Conservation (phyloP, 2,797 vertebrate species). For the Avahi laniger region DNA sequence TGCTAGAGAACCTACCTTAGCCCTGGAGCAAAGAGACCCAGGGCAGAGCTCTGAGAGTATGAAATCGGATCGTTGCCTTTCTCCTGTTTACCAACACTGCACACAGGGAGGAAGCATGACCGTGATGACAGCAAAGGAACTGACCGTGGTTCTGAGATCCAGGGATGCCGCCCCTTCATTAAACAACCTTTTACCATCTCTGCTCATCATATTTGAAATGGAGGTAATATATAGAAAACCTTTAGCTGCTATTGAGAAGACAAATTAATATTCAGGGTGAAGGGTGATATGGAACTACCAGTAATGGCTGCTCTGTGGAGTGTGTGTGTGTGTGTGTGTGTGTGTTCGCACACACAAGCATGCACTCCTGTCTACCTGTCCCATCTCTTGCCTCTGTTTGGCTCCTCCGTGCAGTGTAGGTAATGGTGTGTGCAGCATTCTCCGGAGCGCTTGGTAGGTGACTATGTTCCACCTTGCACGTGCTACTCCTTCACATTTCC, state of each 20-base stretch:
- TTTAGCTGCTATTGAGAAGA: not conserved
- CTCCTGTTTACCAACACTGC: not conserved
- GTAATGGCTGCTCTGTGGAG: not conserved
- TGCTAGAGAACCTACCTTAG: not conserved
- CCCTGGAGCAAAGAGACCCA: not conserved
- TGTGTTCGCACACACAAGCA: fast-evolving
- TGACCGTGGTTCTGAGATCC: not conserved
- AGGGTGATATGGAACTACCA: not conserved
- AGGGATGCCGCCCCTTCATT: not conserved
- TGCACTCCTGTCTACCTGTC: not conserved
- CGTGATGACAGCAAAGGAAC: fast-evolving
- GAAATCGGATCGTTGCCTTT: fast-evolving
- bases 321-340: fast-evolving
- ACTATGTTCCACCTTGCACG: slow-evolving; percentile 61
- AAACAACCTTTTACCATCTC: not conserved
- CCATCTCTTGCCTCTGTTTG: not conserved
- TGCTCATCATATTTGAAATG: not conserved
- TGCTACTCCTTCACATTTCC: slow-evolving; percentile 71
- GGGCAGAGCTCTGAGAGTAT: not conserved
- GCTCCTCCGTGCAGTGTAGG: slow-evolving; percentile 59
- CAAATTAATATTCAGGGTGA: not conserved
- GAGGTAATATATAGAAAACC: not conserved
- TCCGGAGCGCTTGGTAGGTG: slow-evolving; percentile 66
- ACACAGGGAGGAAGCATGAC: not conserved
- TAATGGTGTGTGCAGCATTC: slow-evolving; percentile 72